These are phyloP conservation scores for Podarcis muralis DNA, from an alignment of 2,113 vertebrate genomes.

Conservation along the genomic window DNA sequence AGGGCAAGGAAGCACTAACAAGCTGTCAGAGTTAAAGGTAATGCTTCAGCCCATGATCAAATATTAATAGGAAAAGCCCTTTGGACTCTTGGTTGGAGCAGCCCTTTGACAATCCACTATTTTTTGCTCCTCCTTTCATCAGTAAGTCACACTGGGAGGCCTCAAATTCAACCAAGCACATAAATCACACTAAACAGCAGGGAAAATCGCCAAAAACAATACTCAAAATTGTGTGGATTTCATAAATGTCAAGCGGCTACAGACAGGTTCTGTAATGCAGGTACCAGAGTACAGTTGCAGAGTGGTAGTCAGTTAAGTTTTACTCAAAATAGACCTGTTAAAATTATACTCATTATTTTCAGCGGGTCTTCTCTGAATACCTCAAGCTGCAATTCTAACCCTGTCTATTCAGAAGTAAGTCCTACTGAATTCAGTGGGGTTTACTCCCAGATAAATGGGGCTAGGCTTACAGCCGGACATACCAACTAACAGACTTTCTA, in stretches of 20 bases:
- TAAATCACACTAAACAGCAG: neutral
- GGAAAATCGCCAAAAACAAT: neutral
- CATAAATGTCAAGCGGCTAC: neutral
- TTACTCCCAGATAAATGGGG: too few species aligned
- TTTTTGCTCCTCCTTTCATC: neutral
- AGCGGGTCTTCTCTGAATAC: too few species aligned
- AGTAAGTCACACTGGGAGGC: neutral
- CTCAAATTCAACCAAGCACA: neutral
- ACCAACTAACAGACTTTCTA: neutral
- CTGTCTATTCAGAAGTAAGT: too few species aligned
- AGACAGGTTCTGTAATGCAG: neutral
- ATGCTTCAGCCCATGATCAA: neutral
- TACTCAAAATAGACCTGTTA: too few species aligned
- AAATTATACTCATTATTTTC: too few species aligned
- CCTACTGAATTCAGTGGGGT: too few species aligned
- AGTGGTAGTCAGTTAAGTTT: too few species aligned
- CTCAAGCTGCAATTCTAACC: too few species aligned
- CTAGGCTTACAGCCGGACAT: too few species aligned
- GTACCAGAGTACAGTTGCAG: neutral
- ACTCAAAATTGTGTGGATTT: neutral
- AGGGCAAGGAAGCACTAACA: neutral
- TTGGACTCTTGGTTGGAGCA: neutral
- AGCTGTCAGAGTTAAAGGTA: constrained; percentile 14
- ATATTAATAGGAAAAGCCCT: neutral
- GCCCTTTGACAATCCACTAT: neutral